phyloP scores from a whole-genome alignment of 1,140 invertebrate genomes.

The Thaumetopoea pityocampa region DNA sequence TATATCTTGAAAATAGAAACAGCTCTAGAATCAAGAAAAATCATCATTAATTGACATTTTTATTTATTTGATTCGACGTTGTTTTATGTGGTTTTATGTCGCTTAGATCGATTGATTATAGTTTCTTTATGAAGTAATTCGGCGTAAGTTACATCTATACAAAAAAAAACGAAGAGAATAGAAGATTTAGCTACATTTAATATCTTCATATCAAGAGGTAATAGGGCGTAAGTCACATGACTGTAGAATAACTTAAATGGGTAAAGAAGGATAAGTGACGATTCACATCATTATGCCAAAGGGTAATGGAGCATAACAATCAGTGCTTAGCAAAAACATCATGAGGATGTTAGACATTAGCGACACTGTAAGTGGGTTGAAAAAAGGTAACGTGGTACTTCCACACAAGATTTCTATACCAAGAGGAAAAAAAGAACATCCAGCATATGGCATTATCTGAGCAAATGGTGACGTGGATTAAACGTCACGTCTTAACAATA shows the following conservation, averaged over 20 bases:
- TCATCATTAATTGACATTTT: too few relatives aligned
- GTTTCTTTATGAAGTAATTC: background rate
- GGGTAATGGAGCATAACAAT: conserved; percentile 8
- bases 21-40: too few relatives aligned
- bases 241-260: conserved; percentile 9
- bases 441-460: too few relatives aligned
- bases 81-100: too few relatives aligned
- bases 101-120: too few relatives aligned
- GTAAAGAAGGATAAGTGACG: conserved; percentile 8
- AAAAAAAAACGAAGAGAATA: conserved; percentile 1
- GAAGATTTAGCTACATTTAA: conserved; percentile 5
- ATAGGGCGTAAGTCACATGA: conserved; percentile 3
- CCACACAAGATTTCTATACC: conserved; percentile 5
- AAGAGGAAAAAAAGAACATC: conserved; percentile 6
- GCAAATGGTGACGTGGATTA: too few relatives aligned
- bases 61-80: too few relatives aligned
- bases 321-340: conserved; percentile 5
- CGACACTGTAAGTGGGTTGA: conserved; percentile 4
- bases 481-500: too few relatives aligned
- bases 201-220: conserved; percentile 6
- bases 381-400: too few relatives aligned
- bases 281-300: conserved; percentile 4
- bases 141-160: background rate
- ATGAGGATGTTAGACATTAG: conserved; percentile 10
- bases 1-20: too few relatives aligned